Evolutionary conservation across 2,113 vertebrate species (phyloP).

Genomic region (Cavia porcellus): DNA sequence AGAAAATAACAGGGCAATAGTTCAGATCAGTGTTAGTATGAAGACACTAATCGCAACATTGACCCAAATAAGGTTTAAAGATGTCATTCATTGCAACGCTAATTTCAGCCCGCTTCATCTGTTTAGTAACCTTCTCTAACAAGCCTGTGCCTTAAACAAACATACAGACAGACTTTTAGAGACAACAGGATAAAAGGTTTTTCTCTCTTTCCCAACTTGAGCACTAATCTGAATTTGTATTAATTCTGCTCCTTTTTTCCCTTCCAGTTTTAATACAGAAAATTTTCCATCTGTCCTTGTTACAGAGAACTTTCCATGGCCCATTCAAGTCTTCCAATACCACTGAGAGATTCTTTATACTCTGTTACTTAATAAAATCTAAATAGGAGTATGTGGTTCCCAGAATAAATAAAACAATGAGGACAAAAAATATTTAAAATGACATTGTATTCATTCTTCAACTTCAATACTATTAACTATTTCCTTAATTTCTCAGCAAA

Average conservation of each 20-base stretch:
- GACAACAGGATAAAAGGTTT: not conserved
- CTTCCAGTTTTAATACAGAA: not conserved
- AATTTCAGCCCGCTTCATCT: not conserved
- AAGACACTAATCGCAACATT: not conserved
- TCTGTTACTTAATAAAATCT: not conserved
- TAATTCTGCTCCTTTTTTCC: not conserved
- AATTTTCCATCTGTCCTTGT: not conserved
- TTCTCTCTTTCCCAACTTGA: not conserved
- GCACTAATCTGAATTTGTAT: not conserved
- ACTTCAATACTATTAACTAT: not conserved
- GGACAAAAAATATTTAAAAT: not conserved
- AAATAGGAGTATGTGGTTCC: not conserved
- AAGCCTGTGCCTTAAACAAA: not conserved
- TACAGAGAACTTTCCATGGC: not conserved
- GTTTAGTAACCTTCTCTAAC: not conserved
- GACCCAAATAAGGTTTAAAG: not conserved
- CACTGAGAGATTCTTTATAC: not conserved
- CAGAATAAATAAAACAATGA: not conserved
- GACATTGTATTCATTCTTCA: not conserved
- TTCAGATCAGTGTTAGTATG: not conserved
- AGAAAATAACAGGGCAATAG: not conserved
- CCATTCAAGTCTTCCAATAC: not conserved
- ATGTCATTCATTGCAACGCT: accelerated
- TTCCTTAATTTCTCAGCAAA: not conserved
- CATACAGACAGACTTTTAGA: not conserved